Percentiles rank a stretch among this genome's conserved stretches.
These are phyloP conservation scores for Lordiphosa andalusiaca DNA, from an alignment of 2,888 invertebrate genomes.

Conservation along the genomic window DNA sequence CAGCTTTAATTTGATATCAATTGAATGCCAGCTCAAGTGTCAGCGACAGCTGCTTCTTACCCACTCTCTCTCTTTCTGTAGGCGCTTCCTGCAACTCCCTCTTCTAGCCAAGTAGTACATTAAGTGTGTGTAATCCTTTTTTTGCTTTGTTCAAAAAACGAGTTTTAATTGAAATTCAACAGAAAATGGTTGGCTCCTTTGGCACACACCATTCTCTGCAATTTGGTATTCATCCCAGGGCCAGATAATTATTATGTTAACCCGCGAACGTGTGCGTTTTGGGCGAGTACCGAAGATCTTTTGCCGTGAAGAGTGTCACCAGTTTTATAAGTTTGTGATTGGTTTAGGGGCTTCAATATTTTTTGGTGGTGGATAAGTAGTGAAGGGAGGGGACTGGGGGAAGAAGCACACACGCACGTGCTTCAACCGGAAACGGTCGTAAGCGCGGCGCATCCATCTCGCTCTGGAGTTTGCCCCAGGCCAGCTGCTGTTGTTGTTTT, in stretches of 20 bases:
- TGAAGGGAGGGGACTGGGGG: neutral
- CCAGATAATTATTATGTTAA: conserved; percentile 66
- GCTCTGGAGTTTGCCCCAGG: conserved; percentile 26
- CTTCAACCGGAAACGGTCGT: conserved; percentile 78
- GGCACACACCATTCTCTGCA: conserved; percentile 61
- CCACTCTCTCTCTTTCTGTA: conserved; percentile 39
- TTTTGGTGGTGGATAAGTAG: conserved; percentile 37
- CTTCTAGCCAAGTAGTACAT: conserved; percentile 61
- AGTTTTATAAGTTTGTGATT: conserved; percentile 36
- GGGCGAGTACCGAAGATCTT: conserved; percentile 55
- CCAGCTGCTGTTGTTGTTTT: conserved; percentile 40
- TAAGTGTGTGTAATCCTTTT: conserved; percentile 66
- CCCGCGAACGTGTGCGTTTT: conserved; percentile 72
- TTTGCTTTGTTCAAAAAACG: conserved; percentile 44
- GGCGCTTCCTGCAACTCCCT: conserved; percentile 79
- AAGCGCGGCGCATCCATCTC: conserved; percentile 67
- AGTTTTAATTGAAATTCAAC: conserved; percentile 73
- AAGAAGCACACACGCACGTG: conserved; percentile 69
- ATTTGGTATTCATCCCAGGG: conserved; percentile 26
- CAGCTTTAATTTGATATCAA: conserved; percentile 65
- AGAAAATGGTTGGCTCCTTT: conserved; percentile 67
- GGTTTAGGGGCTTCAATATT: conserved; percentile 25
- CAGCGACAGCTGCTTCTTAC: conserved; percentile 51
- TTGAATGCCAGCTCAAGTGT: conserved; percentile 62
- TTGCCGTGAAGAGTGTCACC: conserved; percentile 34